Percentiles rank a stretch among this genome's conserved stretches.
Conservation (phyloP, 2,797 vertebrate genomes). For the Eulemur coronatus region DNA sequence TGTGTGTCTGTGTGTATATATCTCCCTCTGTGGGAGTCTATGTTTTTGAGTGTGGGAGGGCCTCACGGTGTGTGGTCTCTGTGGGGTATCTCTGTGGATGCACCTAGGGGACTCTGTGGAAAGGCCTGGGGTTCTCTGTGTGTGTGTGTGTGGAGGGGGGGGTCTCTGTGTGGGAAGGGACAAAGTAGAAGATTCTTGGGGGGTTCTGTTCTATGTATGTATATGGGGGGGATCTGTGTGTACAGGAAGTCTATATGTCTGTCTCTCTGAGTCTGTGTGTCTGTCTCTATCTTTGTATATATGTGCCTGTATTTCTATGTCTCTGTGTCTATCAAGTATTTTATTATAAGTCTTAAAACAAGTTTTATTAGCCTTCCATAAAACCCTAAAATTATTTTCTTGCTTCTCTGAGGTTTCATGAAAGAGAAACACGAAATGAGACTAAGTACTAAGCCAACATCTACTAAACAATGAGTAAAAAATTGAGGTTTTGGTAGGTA, state of each 20-base stretch:
- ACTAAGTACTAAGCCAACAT: background rate
- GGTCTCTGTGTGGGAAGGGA: background rate
- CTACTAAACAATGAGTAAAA: background rate
- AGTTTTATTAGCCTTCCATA: background rate
- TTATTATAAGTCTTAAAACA: background rate
- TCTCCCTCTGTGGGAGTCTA: background rate
- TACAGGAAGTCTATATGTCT: background rate
- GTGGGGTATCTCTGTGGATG: background rate
- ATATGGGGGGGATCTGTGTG: background rate
- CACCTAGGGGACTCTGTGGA: background rate
- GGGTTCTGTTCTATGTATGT: background rate
- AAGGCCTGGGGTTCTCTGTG: background rate
- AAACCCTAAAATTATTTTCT: conserved; percentile 39
- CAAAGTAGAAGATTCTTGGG: background rate
- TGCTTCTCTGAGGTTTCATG: conserved; percentile 34
- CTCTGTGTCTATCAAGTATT: conserved; percentile 8
- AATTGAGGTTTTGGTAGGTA: background rate
- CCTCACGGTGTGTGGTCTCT: background rate
- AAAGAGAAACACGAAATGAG: conserved; percentile 46
- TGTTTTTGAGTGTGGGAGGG: background rate
- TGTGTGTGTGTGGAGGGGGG: background rate
- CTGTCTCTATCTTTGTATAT: background rate
- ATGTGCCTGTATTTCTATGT: background rate
- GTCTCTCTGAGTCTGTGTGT: background rate
- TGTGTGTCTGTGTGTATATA: background rate